Evolutionary conservation across 1,140 invertebrate genomes (phyloP).

Genomic region (Heliconius hermathena): DNA sequence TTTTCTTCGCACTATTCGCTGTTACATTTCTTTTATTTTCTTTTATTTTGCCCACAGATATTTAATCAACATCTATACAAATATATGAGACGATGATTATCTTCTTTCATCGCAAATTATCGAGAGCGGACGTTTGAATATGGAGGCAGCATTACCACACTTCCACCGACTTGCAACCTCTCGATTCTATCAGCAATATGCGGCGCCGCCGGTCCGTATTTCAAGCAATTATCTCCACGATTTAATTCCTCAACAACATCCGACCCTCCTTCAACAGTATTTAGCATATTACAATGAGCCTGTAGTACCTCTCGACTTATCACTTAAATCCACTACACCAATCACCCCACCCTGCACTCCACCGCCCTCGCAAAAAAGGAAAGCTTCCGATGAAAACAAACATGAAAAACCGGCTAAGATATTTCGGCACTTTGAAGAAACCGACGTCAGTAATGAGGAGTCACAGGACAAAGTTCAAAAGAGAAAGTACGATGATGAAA

Average conservation of each 20-base stretch:
- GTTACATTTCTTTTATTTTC: not conserved
- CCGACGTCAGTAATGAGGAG: slow-evolving; percentile 53
- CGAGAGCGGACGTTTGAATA: slow-evolving; percentile 45
- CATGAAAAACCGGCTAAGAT: slow-evolving; percentile 77
- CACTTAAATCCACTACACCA: slow-evolving; percentile 79
- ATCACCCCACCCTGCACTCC: slow-evolving; percentile 85
- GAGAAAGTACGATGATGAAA: slow-evolving; percentile 62
- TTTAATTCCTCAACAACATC: slow-evolving; percentile 69
- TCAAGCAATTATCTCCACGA: slow-evolving; percentile 72
- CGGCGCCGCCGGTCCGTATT: slow-evolving; percentile 60
- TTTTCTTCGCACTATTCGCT: not conserved
- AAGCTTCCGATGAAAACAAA: slow-evolving; percentile 73
- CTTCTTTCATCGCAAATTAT: slow-evolving; percentile 20
- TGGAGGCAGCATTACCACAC: slow-evolving; percentile 73
- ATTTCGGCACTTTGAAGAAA: slow-evolving; percentile 69
- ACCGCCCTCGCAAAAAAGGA: slow-evolving; percentile 80
- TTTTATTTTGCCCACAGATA: slow-evolving; percentile 27
- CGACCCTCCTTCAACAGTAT: slow-evolving; percentile 73
- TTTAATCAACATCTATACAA: slow-evolving; percentile 25
- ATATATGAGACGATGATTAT: slow-evolving; percentile 23
- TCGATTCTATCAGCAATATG: slow-evolving; percentile 73
- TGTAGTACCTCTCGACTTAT: slow-evolving; percentile 82
- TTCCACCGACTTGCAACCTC: slow-evolving; percentile 67
- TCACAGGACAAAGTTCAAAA: slow-evolving; percentile 53
- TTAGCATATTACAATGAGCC: slow-evolving; percentile 78